These are phyloP conservation scores for Rhynchonycteris naso DNA, from an alignment of 2,797 vertebrate species.

Conservation along the genomic window DNA sequence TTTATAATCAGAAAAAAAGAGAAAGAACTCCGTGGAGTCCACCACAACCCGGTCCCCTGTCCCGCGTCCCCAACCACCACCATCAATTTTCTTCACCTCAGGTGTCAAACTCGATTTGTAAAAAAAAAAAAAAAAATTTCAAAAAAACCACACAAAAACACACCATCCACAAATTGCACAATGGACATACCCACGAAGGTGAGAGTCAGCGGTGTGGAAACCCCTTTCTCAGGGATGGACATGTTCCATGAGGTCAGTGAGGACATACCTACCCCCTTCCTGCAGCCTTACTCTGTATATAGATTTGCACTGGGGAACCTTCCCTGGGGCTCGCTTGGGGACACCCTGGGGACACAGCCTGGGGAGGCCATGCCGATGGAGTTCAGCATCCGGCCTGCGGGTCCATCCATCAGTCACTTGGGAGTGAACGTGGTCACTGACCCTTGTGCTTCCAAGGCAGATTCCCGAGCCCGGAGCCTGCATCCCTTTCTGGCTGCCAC, in stretches of 20 bases:
- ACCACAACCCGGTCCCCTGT: neutral
- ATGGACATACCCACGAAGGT: slow-evolving; percentile 90
- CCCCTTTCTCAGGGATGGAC: slow-evolving; percentile 97
- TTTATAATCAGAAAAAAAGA: slow-evolving; percentile 65
- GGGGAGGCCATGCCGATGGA: neutral
- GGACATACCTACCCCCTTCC: slow-evolving; percentile 86
- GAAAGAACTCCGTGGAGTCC: slow-evolving; percentile 70
- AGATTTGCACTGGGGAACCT: slow-evolving; percentile 91
- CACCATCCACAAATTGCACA: slow-evolving; percentile 89
- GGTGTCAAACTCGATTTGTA: slow-evolving; percentile 85
- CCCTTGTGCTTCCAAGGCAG: neutral
- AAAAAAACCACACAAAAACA: neutral
- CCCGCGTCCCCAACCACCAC: neutral
- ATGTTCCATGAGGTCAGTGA: slow-evolving; percentile 92
- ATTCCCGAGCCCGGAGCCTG: neutral
- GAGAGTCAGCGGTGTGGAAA: slow-evolving; percentile 90
- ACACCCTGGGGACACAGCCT: slow-evolving; percentile 76
- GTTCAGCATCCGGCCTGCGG: neutral
- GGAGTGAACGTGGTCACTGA: neutral
- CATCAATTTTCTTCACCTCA: slow-evolving; percentile 85
- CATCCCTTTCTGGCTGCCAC: neutral
- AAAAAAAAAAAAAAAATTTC: slow-evolving; percentile 3
- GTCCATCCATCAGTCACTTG: rapidly evolving
- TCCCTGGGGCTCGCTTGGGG: slow-evolving; percentile 84
- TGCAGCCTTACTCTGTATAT: slow-evolving; percentile 93